A percentile compares a stretch with the other conserved stretches of the same genome.
These are phyloP conservation scores for Pristionchus mayeri DNA, from an alignment of 2,888 invertebrate genomes.

Conservation along the genomic window DNA sequence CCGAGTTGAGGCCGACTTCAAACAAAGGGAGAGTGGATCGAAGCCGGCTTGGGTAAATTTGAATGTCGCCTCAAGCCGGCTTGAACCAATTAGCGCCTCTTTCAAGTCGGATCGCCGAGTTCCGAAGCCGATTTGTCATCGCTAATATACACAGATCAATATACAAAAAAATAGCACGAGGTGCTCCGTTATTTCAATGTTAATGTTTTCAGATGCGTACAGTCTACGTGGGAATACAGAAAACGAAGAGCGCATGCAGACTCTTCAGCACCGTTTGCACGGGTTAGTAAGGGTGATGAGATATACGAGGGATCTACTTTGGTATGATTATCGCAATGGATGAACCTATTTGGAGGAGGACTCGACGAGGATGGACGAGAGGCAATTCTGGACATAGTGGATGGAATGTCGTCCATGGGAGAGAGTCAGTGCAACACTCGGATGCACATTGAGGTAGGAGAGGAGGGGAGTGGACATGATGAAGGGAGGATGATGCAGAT, in stretches of 20 bases:
- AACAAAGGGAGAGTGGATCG: too few relatives aligned
- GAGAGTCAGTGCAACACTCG: constrained; percentile 2
- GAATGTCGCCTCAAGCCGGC: too few relatives aligned
- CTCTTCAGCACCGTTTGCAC: constrained; percentile 30
- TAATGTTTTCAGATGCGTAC: neutral
- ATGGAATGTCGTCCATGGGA: neutral
- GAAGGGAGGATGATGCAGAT: constrained; percentile 1
- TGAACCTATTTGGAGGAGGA: neutral
- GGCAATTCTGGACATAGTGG: neutral
- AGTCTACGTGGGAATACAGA: constrained; percentile 23
- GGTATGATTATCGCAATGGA: neutral
- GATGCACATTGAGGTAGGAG: constrained; percentile 16
- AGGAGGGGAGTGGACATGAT: too few relatives aligned
- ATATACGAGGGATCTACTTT: neutral
- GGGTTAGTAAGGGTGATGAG: neutral
- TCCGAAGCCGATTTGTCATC: too few relatives aligned
- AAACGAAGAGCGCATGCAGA: neutral
- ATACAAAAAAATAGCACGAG: too few relatives aligned
- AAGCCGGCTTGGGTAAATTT: too few relatives aligned
- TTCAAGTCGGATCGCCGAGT: too few relatives aligned
- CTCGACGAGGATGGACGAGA: neutral
- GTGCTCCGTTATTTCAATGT: neutral
- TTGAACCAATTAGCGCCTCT: too few relatives aligned
- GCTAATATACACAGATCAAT: too few relatives aligned
- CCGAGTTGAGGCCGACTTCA: too few relatives aligned